These are phyloP conservation scores for Sebastes aleutianus DNA, from an alignment of 2,797 vertebrate genomes.

Conservation along the genomic window DNA sequence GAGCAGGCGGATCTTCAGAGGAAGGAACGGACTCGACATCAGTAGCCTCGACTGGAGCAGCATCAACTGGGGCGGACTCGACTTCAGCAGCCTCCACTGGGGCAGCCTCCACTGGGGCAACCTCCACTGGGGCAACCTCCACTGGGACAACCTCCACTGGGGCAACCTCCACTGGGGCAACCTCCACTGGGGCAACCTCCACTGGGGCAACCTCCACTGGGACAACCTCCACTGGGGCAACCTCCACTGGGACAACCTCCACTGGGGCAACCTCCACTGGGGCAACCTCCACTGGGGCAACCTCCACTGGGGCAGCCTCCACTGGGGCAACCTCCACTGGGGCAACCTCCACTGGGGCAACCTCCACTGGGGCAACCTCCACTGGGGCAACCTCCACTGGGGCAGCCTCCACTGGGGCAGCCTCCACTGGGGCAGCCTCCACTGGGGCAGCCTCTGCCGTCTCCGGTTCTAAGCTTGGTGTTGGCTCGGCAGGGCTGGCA, in stretches of 20 bases:
- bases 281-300: rapidly evolving
- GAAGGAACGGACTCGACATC: neutral
- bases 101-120: neutral
- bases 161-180: rapidly evolving
- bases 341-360: neutral
- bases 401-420: neutral
- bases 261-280: neutral
- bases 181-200: neutral
- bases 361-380: neutral
- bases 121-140: neutral
- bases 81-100: neutral
- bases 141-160: neutral
- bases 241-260: neutral
- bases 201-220: neutral
- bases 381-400: neutral
- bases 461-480: neutral
- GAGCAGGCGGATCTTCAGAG: slow-evolving; percentile 21
- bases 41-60: neutral
- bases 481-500: neutral
- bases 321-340: neutral
- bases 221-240: rapidly evolving
- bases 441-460: neutral
- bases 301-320: neutral
- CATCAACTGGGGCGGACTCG: neutral
- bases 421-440: neutral